Evolutionary conservation across 2,797 vertebrate genomes (phyloP), one percentile per base, ranked within the genome.

Genomic region (Tokudaia tokunoshimensis): DNA sequence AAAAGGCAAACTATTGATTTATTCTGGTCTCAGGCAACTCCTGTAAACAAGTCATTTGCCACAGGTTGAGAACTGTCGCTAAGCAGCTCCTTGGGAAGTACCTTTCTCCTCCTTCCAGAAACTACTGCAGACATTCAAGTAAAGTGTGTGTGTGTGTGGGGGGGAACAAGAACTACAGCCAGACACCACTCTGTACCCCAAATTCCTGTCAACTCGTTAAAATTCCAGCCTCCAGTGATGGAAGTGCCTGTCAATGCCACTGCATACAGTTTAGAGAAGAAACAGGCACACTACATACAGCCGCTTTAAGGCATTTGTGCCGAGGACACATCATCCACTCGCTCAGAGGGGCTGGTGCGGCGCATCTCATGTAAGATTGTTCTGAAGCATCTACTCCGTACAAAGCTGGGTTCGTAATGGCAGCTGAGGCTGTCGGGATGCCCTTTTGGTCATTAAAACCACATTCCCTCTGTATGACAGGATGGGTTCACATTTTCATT

Each of bases 401-500:
- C 61, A 84, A 84, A 89, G 95, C 93, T 70, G 90, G 12, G 29
- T 88, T 63, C 79, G 57, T 94, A 93, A 96, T 50, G 70, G 95
- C 79, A 44, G 93, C 86, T 61, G 79, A 82, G 83, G 94, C 85
- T 94, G 72, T 50, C 6, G 6, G 75, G 72, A 89, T 91, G 85
- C 79, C 80, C 52, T 57, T 82, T 94, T 2, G 55, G 83, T 92
- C 92, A 96, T 95, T 97, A 95, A 97, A 96, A 94, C n/a, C 29
- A 91, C 72, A 57, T 94, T 82, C 14, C 24, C 31, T 76, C 34
- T n/a, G 34, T 82, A 88, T 84, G 97, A 96, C 96, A 97, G 0
- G 81, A 76, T 13, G n/a, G 97, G 94, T 94, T 95, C 92, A 93
- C 92, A 95, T 96, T 97, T 96, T 97, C 94, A 97, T 96, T 96